Base-by-base conservation (phyloP, 2,113 vertebrate species). In the Trinectes maculatus region DNA sequence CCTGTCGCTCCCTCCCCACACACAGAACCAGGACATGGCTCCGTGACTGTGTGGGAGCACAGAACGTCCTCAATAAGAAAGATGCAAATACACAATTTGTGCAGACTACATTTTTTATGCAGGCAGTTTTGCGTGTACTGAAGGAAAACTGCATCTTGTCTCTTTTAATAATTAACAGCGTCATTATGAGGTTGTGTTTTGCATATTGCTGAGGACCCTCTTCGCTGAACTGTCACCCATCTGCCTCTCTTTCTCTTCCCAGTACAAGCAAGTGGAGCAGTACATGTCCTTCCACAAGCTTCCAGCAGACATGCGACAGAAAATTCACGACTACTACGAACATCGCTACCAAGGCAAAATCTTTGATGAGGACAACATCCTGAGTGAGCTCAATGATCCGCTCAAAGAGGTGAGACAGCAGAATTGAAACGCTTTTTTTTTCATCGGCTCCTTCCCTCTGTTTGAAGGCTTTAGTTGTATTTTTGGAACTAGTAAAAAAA, bases 261-360 rank as follows among this genome's bases (percentile, higher is more conserved):
- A 99, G 98, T 99, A 99, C 81, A 99, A 99, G 66, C 98, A 99
- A 96, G 97, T 99, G 87, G 98, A 99, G 79, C 98, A 99, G 71
- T 99, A 99, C 89, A 99, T 99, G 98, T 99, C 98, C 40, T 99
- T 99, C 91, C 98, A 99, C 91, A 99, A 99, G 75, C 90, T 99
- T 79, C 98, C 98, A 18, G 96, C 97, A 33, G 98, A 99, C 85
- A 97, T 99, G 96, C 94, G 97, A 12, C 98, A 99, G 91, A 99
- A 98, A 88, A 99, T 99, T 72, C 98, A 99, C 7, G 98, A 99
- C 88, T 99, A 99, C 77, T 99, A 99, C 28, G 98, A 99, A 52
- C 98, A 99, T 65, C 94, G 98, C 74, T 99, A 99, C 87, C 98
- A 99, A 90, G 98, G 98, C 79, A 99, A 99, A 82, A 99, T 99